A percentile compares a stretch with the other conserved stretches of the same genome.
These are phyloP conservation scores for Harmothoe impar DNA, from an alignment of 2,888 invertebrate genomes.

Conservation along the genomic window DNA sequence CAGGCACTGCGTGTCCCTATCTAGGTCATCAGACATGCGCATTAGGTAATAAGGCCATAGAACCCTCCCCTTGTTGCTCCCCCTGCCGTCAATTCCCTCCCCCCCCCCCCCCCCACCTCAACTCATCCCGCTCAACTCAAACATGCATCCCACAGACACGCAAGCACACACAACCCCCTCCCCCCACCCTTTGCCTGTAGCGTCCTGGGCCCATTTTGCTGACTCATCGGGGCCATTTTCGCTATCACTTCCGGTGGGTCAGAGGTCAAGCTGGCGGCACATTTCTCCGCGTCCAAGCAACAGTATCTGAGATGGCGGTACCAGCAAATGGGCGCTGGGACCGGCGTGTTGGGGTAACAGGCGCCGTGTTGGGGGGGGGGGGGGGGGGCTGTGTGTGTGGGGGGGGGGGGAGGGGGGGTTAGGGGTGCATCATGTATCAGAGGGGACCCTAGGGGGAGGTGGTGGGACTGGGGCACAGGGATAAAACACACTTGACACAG, in stretches of 20 bases:
- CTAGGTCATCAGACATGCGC: constrained; percentile 52
- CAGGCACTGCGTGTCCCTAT: neutral
- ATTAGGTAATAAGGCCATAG: constrained; percentile 37
- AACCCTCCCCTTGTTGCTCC: neutral
- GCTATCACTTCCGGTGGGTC: constrained; percentile 59
- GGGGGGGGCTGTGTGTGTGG: too few species aligned
- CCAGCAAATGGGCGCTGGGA: constrained; percentile 1
- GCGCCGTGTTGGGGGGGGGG: neutral
- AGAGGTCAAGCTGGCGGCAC: constrained; percentile 43
- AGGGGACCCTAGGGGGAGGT: neutral
- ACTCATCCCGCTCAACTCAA: neutral
- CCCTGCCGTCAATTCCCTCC: neutral
- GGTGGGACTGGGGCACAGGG: neutral
- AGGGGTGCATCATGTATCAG: neutral
- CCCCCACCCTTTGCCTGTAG: neutral
- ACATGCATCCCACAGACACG: neutral
- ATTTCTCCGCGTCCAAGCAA: constrained; percentile 49
- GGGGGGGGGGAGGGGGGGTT: neutral
- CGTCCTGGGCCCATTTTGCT: constrained; percentile 49
- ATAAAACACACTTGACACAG: constrained; percentile 6
- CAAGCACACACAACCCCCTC: neutral
- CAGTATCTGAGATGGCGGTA: constrained; percentile 34
- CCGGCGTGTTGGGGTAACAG: neutral
- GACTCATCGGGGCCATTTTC: constrained; percentile 55
- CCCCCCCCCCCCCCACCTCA: neutral